Conservation (phyloP, 2,113 vertebrate genomes). For the Syrmaticus mikado region DNA sequence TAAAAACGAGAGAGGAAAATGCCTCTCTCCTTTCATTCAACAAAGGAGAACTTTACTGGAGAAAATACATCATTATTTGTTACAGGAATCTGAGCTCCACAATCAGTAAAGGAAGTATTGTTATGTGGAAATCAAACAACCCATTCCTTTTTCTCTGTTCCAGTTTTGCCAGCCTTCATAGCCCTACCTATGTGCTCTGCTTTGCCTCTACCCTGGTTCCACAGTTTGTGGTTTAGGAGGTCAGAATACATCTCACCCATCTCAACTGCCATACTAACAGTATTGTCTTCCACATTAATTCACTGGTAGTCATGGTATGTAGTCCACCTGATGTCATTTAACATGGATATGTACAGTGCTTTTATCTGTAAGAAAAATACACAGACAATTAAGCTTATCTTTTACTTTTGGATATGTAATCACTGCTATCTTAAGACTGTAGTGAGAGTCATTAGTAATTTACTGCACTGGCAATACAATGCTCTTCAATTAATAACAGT, state of each 20-base stretch:
- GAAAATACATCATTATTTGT: neutral
- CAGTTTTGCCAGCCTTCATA: neutral
- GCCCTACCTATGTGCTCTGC: neutral
- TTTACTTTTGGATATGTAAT: neutral
- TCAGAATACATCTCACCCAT: fast-evolving
- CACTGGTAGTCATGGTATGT: no score
- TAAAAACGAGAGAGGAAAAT: constrained; percentile 34
- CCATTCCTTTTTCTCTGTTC: neutral
- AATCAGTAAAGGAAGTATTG: neutral
- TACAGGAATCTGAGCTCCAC: neutral
- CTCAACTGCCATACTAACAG: fast-evolving
- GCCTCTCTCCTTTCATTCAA: neutral
- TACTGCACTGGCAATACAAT: neutral
- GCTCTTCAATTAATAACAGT: neutral
- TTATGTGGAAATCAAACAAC: constrained; percentile 14
- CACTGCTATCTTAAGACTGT: neutral
- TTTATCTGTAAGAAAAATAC: neutral
- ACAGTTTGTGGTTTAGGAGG: neutral
- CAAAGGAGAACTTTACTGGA: neutral
- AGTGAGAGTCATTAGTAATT: neutral
- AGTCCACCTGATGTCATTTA: no score
- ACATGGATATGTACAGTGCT: fast-evolving
- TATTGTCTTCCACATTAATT: fast-evolving
- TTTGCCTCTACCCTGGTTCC: neutral
- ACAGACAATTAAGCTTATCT: neutral